These are phyloP conservation scores for Diachasma alloeum DNA, from an alignment of 1,140 invertebrate genomes.

Conservation along the genomic window DNA sequence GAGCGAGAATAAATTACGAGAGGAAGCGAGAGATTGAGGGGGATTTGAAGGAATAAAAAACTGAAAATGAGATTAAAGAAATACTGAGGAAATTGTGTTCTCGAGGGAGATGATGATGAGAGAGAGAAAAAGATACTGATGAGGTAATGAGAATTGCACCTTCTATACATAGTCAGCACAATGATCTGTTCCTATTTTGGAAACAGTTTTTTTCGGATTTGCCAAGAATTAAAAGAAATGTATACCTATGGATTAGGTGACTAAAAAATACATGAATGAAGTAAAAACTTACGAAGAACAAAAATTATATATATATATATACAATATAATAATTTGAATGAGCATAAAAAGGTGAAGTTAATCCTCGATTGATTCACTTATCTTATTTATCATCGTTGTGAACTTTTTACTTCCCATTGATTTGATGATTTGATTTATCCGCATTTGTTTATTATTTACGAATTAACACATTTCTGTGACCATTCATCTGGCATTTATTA, in stretches of 20 bases:
- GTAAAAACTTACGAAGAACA: slow-evolving; percentile 21
- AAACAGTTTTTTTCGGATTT: slow-evolving; percentile 57
- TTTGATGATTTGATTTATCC: background rate
- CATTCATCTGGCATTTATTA: slow-evolving; percentile 2
- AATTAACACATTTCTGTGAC: background rate
- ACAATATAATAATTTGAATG: slow-evolving; percentile 6
- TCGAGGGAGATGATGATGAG: slow-evolving; percentile 37
- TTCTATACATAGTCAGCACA: slow-evolving; percentile 62
- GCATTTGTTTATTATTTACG: background rate
- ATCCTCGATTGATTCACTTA: background rate
- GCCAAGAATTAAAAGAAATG: slow-evolving; percentile 49
- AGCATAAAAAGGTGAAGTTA: slow-evolving; percentile 8
- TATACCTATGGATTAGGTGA: slow-evolving; percentile 52
- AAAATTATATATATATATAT: slow-evolving; percentile 42
- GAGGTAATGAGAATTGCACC: slow-evolving; percentile 49
- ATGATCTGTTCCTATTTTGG: slow-evolving; percentile 61
- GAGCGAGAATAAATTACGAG: slow-evolving; percentile 26
- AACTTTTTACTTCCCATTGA: background rate
- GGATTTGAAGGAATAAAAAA: slow-evolving; percentile 26
- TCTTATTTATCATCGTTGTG: background rate
- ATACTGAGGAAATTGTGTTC: slow-evolving; percentile 31
- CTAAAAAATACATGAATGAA: slow-evolving; percentile 49
- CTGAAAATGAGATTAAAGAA: slow-evolving; percentile 29
- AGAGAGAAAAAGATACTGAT: slow-evolving; percentile 22
- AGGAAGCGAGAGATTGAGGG: slow-evolving; percentile 7